A percentile compares a stretch with the other conserved stretches of the same genome.
These are phyloP conservation scores for Notoglanidium macrostoma DNA, from an alignment of 2,797 vertebrate species.

Conservation along the genomic window DNA sequence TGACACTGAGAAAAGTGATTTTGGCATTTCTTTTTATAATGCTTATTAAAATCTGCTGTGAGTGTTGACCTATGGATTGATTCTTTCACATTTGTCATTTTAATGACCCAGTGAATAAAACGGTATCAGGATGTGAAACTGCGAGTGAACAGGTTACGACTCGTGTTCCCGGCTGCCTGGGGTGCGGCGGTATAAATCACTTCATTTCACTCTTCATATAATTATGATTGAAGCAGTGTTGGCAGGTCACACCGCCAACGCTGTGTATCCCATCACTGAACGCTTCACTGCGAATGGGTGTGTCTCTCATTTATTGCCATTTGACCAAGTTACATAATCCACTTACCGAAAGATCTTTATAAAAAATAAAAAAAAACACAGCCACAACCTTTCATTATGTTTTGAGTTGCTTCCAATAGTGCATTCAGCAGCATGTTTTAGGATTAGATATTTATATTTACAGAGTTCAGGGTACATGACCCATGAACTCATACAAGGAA, in stretches of 20 bases:
- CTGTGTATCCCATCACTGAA: slow-evolving; percentile 17
- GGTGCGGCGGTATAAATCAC: slow-evolving; percentile 21
- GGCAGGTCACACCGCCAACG: background rate
- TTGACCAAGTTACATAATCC: slow-evolving; percentile 17
- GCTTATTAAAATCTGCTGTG: background rate
- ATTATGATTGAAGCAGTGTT: slow-evolving; percentile 12
- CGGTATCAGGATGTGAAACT: slow-evolving; percentile 1
- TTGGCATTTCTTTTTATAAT: background rate
- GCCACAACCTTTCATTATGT: slow-evolving; percentile 19
- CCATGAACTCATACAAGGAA: background rate
- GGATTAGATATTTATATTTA: slow-evolving; percentile 22
- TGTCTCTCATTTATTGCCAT: slow-evolving; percentile 31
- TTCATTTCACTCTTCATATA: slow-evolving; percentile 15
- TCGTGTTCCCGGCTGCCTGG: slow-evolving; percentile 16
- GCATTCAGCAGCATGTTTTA: background rate
- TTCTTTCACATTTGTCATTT: slow-evolving; percentile 8
- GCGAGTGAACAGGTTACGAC: slow-evolving; percentile 1
- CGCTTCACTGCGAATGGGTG: background rate
- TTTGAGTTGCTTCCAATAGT: slow-evolving; percentile 7
- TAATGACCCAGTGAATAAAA: background rate
- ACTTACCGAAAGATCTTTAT: background rate
- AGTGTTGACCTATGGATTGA: background rate
- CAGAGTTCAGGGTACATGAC: background rate
- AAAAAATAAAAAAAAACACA: background rate
- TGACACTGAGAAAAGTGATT: slow-evolving; percentile 4